Base-by-base conservation (phyloP, 1,140 invertebrate genomes). In the Cydia amplana region DNA sequence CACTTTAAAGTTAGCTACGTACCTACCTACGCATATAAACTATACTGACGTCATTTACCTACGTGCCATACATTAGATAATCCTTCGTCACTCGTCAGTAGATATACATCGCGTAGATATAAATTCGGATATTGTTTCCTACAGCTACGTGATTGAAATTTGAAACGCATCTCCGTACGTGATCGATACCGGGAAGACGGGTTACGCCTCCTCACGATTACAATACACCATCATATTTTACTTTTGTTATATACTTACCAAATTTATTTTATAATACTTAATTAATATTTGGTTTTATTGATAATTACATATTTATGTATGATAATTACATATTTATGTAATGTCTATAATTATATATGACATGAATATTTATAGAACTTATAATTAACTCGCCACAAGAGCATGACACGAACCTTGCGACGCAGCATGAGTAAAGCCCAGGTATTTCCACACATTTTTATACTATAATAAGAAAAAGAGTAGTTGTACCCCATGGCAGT, bases 41-140 rank as follows among this genome's bases (percentile, higher is more conserved):
- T 43, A 43, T 2, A 10, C 10, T 20, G 18, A 23, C 55, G 20
- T 60, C 55, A 23, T 12, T 3, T 14, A 43, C 7, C 6, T 60
- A 60, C 2, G n/a, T 7, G n/a, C 5, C 6, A 12, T 20, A 46
- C 43, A 60, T 60, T 18, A 70, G 65, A 40, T 43, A 36, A 70
- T 23, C 65, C 18, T 70, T 36, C 28, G 65, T 18, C 65, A 70
- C 65, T 70, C 32, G n/a, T 40, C n/a, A 18, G 32, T 70, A 70
- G 25, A 36, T 70, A 7, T 20, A 43, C 16, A 36, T 18, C 65
- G 6, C 14, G 65, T 40, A 67, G 36, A 70, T 70, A 70, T 70
- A 70, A 70, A 70, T 70, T 70, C 65, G 65, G 16, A 36, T 70
- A 70, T 70, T 70, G 65, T 70, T 70, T 70, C 65, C 65, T 10